Percentiles rank a stretch among this genome's conserved stretches.
These are phyloP conservation scores for Hirtodrosophila duncani DNA, from an alignment of 2,888 invertebrate species.

Conservation along the genomic window DNA sequence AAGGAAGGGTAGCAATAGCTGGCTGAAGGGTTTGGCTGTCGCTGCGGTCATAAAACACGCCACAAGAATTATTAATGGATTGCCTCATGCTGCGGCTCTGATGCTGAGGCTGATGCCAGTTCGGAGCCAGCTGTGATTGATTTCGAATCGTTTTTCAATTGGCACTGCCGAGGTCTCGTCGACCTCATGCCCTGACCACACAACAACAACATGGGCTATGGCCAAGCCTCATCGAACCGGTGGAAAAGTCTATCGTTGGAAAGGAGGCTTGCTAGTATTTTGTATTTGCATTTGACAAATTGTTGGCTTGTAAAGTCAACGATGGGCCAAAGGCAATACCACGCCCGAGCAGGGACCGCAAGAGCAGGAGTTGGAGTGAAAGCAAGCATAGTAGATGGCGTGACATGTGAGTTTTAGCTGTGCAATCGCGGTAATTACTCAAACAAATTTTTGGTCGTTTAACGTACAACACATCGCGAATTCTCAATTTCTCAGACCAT, in stretches of 20 bases:
- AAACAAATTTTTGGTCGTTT: slow-evolving; percentile 56
- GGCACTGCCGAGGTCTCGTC: slow-evolving; percentile 38
- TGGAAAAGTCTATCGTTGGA: neutral
- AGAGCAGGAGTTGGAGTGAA: neutral
- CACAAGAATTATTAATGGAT: slow-evolving; percentile 72
- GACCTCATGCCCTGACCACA: too few relatives aligned
- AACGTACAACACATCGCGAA: too few relatives aligned
- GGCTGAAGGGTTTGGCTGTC: slow-evolving; percentile 37
- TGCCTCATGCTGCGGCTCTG: slow-evolving; percentile 27
- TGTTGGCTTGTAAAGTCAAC: slow-evolving; percentile 70
- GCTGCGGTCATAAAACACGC: slow-evolving; percentile 60
- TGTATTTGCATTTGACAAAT: slow-evolving; percentile 72
- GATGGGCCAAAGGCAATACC: slow-evolving; percentile 51
- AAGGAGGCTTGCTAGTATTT: slow-evolving; percentile 44
- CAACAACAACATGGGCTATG: too few relatives aligned
- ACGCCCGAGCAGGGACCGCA: slow-evolving; percentile 19
- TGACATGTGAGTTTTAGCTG: slow-evolving; percentile 6
- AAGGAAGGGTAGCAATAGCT: too few relatives aligned
- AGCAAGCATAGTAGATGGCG: too few relatives aligned
- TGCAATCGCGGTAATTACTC: slow-evolving; percentile 63
- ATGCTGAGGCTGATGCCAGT: slow-evolving; percentile 30
- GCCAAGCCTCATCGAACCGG: neutral
- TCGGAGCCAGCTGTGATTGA: slow-evolving; percentile 59
- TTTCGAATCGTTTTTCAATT: slow-evolving; percentile 73
- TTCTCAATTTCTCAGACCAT: too few relatives aligned